Evolutionary conservation across 2,113 vertebrate species (phyloP).

Genomic region (Poeciliopsis retropinna): DNA sequence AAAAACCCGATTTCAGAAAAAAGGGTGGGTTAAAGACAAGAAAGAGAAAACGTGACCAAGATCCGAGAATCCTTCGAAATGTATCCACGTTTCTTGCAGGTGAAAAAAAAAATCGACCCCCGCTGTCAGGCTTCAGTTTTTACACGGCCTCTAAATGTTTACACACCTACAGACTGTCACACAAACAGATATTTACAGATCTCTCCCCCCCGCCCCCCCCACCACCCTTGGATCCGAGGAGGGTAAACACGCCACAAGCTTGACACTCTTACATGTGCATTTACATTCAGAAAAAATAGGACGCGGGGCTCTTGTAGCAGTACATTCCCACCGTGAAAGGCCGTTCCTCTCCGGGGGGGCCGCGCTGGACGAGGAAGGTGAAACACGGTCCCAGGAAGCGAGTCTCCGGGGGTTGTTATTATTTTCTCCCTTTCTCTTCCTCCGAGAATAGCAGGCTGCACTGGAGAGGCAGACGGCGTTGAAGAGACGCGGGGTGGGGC

Average conservation of each 20-base stretch:
- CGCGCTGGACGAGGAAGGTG: slow-evolving; percentile 60
- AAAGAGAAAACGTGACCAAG: slow-evolving; percentile 58
- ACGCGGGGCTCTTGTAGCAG: slow-evolving; percentile 60
- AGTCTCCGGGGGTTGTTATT: slow-evolving; percentile 62
- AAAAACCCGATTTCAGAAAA: background rate
- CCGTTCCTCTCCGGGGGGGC: slow-evolving; percentile 59
- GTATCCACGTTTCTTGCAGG: slow-evolving; percentile 74
- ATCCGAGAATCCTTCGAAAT: slow-evolving; percentile 66
- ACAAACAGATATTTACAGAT: slow-evolving; percentile 37
- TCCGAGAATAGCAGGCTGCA: slow-evolving; percentile 71
- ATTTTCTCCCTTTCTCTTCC: slow-evolving; percentile 63
- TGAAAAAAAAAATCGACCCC: slow-evolving; percentile 55
- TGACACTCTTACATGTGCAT: slow-evolving; percentile 69
- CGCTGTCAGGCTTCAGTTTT: slow-evolving; percentile 68
- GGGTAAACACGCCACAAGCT: slow-evolving; percentile 54
- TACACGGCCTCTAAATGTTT: slow-evolving; percentile 39
- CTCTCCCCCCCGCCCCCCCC: slow-evolving; percentile 39
- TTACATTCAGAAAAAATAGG: slow-evolving; percentile 68
- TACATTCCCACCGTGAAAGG: slow-evolving; percentile 66
- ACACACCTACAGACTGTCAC: slow-evolving; percentile 30
- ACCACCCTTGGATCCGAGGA: slow-evolving; percentile 48
- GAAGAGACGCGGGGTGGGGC: slow-evolving; percentile 84
- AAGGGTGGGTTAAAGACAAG: slow-evolving; percentile 2
- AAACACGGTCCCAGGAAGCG: slow-evolving; percentile 51
- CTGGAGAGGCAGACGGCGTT: slow-evolving; percentile 73